Evolutionary conservation across 1,140 invertebrate genomes (phyloP), one percentile per base, ranked within the genome.

Genomic region (Aphelinus atriplicis): DNA sequence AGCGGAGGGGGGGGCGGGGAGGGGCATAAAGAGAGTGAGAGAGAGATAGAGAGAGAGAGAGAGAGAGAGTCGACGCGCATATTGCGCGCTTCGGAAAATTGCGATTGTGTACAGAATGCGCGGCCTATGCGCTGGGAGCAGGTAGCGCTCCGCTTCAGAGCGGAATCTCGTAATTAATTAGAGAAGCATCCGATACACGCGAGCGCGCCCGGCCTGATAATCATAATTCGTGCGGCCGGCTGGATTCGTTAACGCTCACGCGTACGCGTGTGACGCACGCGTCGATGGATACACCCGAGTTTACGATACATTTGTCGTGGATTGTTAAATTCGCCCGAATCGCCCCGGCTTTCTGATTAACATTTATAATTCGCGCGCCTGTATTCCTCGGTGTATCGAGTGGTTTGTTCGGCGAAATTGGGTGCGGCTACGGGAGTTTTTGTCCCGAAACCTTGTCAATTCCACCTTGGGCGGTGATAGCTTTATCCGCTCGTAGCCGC

Each of bases 121-220:
- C 26, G 26, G 26, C 26, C 26, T 26, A 26, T 26, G 26, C 26
- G 26, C 26, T 26, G 26, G 26, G 26, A 26, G 26, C 57, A 57
- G 3, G 3, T n/a, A 58, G n/a, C 26, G 26, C 26, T 26, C 26
- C 26, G 26, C 26, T 26, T 26, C 26, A 26, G 55, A 61, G 62
- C 61, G 73, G 73, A 75, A 75, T 75, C 68, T 71, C 67, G 68
- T 75, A 75, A 75, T 75, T 71, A 75, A 75, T 75, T 71, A 75
- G 73, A n/a, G 63, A 71, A 69, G 68, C 73, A 75, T 75, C 6
- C 68, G 68, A 71, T 75, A 71, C 63, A 71, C 50, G 68, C 68
- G 43, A 50, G 60, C 1, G 7, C 46, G 45, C 64, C 68, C 48
- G 47, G 43, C 60, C 68, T 75, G 67, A 75, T 75, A 71, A 75